phyloP scores from a whole-genome alignment of 2,797 vertebrate species.

The Tragopan temminckii region DNA sequence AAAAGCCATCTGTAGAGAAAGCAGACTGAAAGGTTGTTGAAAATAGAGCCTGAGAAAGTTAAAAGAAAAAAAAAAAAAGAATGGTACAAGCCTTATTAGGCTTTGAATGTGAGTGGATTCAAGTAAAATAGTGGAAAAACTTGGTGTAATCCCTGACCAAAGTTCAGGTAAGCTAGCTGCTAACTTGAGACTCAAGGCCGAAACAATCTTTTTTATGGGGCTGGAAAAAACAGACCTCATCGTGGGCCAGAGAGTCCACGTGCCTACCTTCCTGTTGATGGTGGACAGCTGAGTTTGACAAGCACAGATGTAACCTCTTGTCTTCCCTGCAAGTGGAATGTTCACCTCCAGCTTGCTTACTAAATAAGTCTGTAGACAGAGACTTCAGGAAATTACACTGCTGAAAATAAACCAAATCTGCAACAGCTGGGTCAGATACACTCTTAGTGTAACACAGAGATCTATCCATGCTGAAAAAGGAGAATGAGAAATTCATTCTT shows the following conservation, averaged over 20 bases:
- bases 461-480: background rate
- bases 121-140: background rate
- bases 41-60: background rate
- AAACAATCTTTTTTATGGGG: background rate
- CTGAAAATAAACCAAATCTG: background rate
- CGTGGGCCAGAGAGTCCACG: background rate
- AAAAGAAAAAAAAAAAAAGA: background rate
- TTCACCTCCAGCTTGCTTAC: background rate
- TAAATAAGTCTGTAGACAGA: background rate
- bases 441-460: background rate
- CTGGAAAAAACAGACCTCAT: background rate
- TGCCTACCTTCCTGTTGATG: background rate
- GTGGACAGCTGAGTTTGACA: background rate
- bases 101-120: background rate
- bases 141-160: background rate
- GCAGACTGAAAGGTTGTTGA: background rate
- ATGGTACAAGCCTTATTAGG: background rate
- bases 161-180: background rate
- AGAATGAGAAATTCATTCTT: background rate
- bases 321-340: background rate
- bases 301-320: background rate
- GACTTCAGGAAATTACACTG: background rate
- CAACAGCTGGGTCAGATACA: background rate
- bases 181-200: background rate
- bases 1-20: background rate